Base-by-base conservation (phyloP, 2,888 invertebrate genomes). In the Camptogramma bilineatum region DNA sequence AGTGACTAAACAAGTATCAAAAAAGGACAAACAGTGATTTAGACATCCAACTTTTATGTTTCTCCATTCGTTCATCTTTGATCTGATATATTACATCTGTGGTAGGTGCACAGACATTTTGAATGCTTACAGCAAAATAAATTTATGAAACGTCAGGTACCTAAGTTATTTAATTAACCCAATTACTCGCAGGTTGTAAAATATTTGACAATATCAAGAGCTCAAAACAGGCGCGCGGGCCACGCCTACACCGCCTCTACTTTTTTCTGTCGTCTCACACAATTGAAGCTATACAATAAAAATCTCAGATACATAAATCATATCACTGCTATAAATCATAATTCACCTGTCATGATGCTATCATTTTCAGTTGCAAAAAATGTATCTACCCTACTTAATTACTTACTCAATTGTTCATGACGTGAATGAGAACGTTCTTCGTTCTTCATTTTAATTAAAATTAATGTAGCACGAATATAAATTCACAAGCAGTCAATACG, bases 321-420 rank as follows among this genome's bases (percentile, higher is more conserved):
- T 42, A 34, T 16, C 17, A 16, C 34, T 16, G 8, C 16, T 17
- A 24, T 44, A 17, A 10, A 44, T 46, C 53, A 44, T 53, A 46
- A 44, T 54, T 54, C 34, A 44, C 28, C 34, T 39, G 34, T 44
- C 44, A 44, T 44, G 7, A 46, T 55, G 31, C 46, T 19, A 31
- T 54, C 44, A 54, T 17, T 47, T 21, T 31, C 44, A 18, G 47
- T 39, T 52, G 31, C 34, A 19, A 51, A 58, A 52, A 48, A 47
- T 47, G 34, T 19, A 44, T 13, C 34, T 3, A 13, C 28, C 39
- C 17, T 17, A 44, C n/a, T 4, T 17, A 42, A 16, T 5, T 42
- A 16, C 16, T 16, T 13, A 17, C 17, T 17, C 7, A 44, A 17
- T 44, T 17, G 0, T 44, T 17, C 44, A 17, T 44, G 44, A 16